Evolutionary conservation across 2,888 invertebrate genomes (phyloP), one percentile per base, ranked within the genome.

Genomic region (Luperina nickerlii): DNA sequence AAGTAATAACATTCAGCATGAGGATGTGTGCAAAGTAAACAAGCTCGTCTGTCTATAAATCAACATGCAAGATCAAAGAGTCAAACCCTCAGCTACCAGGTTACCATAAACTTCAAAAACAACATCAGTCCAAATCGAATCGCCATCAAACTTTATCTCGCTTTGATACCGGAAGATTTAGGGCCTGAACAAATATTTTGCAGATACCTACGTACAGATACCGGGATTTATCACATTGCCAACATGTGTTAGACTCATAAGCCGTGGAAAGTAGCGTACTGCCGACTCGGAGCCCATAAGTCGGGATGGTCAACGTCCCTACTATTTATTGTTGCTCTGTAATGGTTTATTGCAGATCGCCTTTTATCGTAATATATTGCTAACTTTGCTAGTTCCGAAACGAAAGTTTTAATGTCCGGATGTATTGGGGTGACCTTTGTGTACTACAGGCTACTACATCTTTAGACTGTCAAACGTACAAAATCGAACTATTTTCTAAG

Each of bases 251-350:
- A 48, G 60, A 75, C 75, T 87, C 78, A 85, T 90, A 88, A 89
- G 88, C 88, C 74, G 38, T 38, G 67, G 71, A 69, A 86, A 86
- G 84, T 85, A 87, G 84, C 87, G 76, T 76, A 85, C 80, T 75
- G 67, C 78, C 32, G 57, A 62, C 11, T 78, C 77, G 74, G 70
- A 89, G 84, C 87, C 86, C 84, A 74, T 90, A 86, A 89, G 86
- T 77, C 83, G 81, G 75, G 54, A 62, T 82, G 90, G 89, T 89
- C 90, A 90, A 80, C 83, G 79, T 74, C 79, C 78, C 75, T 42
- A 81, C 86, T 90, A 90, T 89, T 88, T 89, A 90, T 90, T 87
- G 89, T 88, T 86, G 66, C 63, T 83, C 81, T 76, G 74, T 85
- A 88, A 90, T 89, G 75, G 83, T 88, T 90, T 88, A 87, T 86